These are phyloP conservation scores for Corapipo altera DNA, from an alignment of 2,113 vertebrate species.

Conservation along the genomic window DNA sequence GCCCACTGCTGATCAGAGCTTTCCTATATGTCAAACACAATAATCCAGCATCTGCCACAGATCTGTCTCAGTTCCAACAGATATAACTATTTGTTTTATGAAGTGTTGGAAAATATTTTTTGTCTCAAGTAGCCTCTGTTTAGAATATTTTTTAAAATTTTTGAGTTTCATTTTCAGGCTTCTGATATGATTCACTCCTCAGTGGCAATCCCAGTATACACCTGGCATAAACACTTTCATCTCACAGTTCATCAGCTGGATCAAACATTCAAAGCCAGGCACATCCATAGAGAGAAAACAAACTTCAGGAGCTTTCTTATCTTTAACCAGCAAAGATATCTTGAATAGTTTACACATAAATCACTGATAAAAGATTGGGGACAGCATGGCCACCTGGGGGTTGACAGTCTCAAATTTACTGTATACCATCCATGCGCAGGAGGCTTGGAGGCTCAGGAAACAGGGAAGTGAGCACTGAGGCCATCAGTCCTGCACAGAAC, in stretches of 20 bases:
- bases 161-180: background rate
- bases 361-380: background rate
- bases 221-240: background rate
- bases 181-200: background rate
- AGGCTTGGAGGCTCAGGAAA: background rate
- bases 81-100: background rate
- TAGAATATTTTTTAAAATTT: background rate
- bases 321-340: background rate
- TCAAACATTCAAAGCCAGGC: slow-evolving; percentile 5
- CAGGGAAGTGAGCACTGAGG: background rate
- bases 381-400: background rate
- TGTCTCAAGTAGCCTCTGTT: background rate
- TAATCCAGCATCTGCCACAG: background rate
- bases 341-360: slow-evolving; percentile 5
- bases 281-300: background rate
- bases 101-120: background rate
- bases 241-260: background rate
- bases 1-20: background rate
- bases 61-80: background rate
- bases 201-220: background rate
- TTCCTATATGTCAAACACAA: background rate
- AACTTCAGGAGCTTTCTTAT: slow-evolving; percentile 14
- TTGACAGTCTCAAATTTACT: background rate
- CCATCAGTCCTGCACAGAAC: background rate
- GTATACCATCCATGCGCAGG: background rate